Evolutionary conservation across 2,113 vertebrate species (phyloP), one percentile per base, ranked within the genome.

Genomic region (Notarius lentiginosus): DNA sequence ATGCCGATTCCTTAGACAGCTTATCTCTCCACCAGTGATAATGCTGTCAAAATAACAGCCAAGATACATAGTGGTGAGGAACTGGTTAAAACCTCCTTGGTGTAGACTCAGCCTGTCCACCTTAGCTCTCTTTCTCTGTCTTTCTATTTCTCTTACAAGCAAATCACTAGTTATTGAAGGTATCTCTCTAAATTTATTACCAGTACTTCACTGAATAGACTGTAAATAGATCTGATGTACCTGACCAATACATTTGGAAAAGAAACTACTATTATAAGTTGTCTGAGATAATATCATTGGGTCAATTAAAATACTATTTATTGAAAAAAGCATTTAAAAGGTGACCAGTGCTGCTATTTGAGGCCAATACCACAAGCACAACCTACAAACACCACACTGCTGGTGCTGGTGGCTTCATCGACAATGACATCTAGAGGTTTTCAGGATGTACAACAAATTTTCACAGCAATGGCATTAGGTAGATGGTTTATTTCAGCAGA

Each of bases 1-100:
- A 94, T 93, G 91, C 90, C 92, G 94, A 95, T 95, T 93, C 92
- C 93, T 90, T 90, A 93, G 93, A 94, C 94, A 92, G 94, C 94
- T 96, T 95, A 96, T 95, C 95, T 95, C 89, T 85, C 89, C 34
- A 17, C 22, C 66, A 90, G 91, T 93, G 95, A 95, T 96, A 95
- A 92, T 88, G 90, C 91, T 95, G 95, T 95, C 95, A 95, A 95
- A 96, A 94, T 94, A 95, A 93, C 91, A 92, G 94, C 92, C 93
- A 95, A 95, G 93, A 96, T 92, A 95, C 94, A 94, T 91, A 93
- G 91, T 89, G 90, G 93, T 86, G 90, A 94, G 92, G 93, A 94
- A 95, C 93, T 93, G 92, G 95, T 94, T 94, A 95, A 94, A 92
- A 91, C 80, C 53, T 73, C n/a, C 77, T 34, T 12, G 53, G 55